phyloP scores from a whole-genome alignment of 1,140 invertebrate genomes.

The Brachionus asplanchnoidis region DNA sequence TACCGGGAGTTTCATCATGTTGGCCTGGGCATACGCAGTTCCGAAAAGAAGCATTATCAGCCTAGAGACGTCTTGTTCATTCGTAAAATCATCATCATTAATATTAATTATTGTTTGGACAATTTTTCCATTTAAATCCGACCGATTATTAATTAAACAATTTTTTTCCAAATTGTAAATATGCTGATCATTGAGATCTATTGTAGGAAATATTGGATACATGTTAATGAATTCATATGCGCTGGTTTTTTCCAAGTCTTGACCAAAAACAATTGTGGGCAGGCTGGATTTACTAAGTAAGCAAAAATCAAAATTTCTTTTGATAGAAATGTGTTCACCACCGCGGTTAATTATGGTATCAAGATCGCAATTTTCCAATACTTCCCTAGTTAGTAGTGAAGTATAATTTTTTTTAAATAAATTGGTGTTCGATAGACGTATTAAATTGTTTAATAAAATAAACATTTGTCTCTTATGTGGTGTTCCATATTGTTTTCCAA shows the following conservation, averaged over 20 bases:
- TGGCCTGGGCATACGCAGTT: slow-evolving; percentile 3
- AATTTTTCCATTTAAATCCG: neutral
- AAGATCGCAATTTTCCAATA: neutral
- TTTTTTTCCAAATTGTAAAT: neutral
- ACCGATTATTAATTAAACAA: neutral
- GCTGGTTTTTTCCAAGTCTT: neutral
- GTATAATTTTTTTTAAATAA: slow-evolving; percentile 17
- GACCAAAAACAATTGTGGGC: neutral
- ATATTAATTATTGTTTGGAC: slow-evolving; percentile 26
- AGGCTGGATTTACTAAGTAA: neutral
- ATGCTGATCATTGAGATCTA: slow-evolving; percentile 3
- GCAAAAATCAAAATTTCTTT: neutral
- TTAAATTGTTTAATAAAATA: slow-evolving; percentile 34
- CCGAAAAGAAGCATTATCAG: slow-evolving; percentile 31
- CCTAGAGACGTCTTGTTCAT: slow-evolving; percentile 25
- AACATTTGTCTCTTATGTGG: slow-evolving; percentile 34
- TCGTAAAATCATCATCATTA: slow-evolving; percentile 34
- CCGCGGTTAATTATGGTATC: neutral
- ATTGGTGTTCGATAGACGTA: neutral
- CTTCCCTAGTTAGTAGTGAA: neutral
- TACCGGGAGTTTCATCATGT: neutral
- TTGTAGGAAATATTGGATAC: slow-evolving; percentile 42
- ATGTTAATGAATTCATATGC: slow-evolving; percentile 35
- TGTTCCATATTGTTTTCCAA: slow-evolving; percentile 22
- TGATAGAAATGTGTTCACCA: neutral